phyloP scores from a whole-genome alignment of 1,140 invertebrate genomes.

The Pseudachorutes palmiensis region DNA sequence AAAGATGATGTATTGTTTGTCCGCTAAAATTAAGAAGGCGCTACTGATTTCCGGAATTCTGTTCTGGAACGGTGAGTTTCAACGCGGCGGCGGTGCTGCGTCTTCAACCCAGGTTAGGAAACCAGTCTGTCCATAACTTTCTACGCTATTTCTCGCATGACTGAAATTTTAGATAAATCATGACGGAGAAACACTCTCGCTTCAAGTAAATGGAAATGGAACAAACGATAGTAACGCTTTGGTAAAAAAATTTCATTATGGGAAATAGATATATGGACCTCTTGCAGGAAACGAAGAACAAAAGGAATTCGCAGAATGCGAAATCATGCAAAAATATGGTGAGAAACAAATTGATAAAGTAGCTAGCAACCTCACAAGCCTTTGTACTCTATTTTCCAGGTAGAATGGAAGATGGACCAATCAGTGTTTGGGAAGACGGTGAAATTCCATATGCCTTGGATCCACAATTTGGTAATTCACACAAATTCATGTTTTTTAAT shows the following conservation, averaged over 20 bases:
- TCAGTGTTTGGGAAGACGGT: not conserved
- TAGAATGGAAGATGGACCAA: not conserved
- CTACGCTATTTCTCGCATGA: not conserved
- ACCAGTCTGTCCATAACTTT: not conserved
- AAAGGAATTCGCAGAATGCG: not conserved
- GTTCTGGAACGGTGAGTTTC: not conserved
- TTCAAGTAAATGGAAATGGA: not conserved
- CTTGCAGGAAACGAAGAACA: not conserved
- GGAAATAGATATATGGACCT: not conserved
- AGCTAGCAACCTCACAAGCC: too few species aligned
- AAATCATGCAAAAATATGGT: not conserved
- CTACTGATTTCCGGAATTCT: not conserved
- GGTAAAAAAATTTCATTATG: too few species aligned
- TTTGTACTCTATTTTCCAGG: not conserved
- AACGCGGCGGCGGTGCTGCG: not conserved
- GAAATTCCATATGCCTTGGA: not conserved
- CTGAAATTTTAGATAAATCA: not conserved
- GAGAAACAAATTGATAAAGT: too few species aligned
- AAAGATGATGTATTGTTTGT: not conserved
- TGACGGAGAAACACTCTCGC: not conserved
- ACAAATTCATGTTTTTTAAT: not conserved
- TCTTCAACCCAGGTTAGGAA: not conserved
- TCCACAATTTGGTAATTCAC: not conserved
- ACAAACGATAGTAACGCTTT: too few species aligned
- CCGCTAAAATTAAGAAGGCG: not conserved